Conservation (phyloP, 2,888 invertebrate species). For the Encarsia formosa region DNA sequence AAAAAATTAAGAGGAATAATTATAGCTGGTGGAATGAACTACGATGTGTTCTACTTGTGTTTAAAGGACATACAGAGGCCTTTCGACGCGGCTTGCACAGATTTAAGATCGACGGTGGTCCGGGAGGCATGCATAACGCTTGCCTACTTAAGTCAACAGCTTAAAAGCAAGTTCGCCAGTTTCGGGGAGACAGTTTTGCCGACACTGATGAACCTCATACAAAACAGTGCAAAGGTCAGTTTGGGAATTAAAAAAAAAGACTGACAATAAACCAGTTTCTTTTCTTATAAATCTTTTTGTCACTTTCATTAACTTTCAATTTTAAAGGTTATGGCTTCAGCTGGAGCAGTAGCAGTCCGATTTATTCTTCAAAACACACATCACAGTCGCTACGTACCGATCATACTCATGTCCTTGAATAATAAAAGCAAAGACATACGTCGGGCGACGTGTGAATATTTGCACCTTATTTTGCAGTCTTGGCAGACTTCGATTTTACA, state of each 20-base stretch:
- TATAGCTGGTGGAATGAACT: conserved; percentile 72
- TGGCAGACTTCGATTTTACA: conserved; percentile 87
- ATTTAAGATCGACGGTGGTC: conserved; percentile 89
- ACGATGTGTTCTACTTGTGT: conserved; percentile 68
- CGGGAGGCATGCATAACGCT: conserved; percentile 94
- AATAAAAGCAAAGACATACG: conserved; percentile 93
- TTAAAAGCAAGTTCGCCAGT: conserved; percentile 80
- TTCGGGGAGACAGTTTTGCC: conserved; percentile 81
- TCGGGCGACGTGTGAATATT: conserved; percentile 71
- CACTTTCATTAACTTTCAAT: not conserved
- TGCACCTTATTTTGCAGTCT: conserved; percentile 75
- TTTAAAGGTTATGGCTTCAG: conserved; percentile 77
- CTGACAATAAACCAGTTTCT: not conserved
- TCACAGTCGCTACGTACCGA: conserved; percentile 73
- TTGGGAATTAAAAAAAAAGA: not conserved
- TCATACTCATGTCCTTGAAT: conserved; percentile 69
- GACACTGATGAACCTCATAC: conserved; percentile 82
- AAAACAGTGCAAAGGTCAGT: conserved; percentile 89
- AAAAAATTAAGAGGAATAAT: conserved; percentile 81
- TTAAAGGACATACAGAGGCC: conserved; percentile 77
- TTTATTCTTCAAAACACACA: conserved; percentile 85
- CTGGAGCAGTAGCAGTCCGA: conserved; percentile 79
- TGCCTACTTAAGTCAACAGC: conserved; percentile 82
- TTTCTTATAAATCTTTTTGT: too few species aligned
- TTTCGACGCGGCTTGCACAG: conserved; percentile 78